Evolutionary conservation across 2,797 vertebrate genomes (phyloP).

Genomic region (Zalophus californianus): DNA sequence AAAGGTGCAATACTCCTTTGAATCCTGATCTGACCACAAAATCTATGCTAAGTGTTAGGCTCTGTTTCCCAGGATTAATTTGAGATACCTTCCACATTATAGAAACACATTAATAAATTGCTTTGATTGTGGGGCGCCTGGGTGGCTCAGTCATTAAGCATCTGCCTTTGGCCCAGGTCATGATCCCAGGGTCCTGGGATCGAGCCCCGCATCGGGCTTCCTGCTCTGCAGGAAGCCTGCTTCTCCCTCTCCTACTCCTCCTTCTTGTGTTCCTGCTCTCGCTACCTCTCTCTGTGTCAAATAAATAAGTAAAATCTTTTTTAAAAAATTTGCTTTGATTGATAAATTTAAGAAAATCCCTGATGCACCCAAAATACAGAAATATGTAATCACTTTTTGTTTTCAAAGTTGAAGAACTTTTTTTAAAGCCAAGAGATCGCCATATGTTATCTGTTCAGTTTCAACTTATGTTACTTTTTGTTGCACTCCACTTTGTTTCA

Average conservation of each 20-base stretch:
- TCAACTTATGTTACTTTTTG: neutral
- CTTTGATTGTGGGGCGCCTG: neutral
- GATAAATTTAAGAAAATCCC: neutral
- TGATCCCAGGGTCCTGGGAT: too few species aligned
- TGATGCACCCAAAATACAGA: neutral
- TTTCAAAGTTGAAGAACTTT: neutral
- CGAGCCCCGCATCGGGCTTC: too few species aligned
- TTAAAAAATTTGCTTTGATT: neutral
- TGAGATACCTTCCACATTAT: neutral
- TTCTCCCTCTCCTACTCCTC: too few species aligned
- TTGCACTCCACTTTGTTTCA: neutral
- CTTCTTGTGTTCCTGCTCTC: too few species aligned
- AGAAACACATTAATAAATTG: slow-evolving; percentile 16
- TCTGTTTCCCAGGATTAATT: neutral
- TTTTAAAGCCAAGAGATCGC: neutral
- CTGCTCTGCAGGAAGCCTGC: too few species aligned
- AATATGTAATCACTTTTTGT: neutral
- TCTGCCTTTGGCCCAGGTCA: too few species aligned
- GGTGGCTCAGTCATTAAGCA: too few species aligned
- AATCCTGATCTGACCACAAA: neutral
- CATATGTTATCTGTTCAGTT: neutral
- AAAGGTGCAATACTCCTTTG: neutral
- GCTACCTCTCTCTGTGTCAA: too few species aligned
- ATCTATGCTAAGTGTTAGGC: neutral
- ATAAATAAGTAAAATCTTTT: too few species aligned